Conservation (phyloP, 2,113 vertebrate genomes). For the Hippocampus guttulatus region DNA sequence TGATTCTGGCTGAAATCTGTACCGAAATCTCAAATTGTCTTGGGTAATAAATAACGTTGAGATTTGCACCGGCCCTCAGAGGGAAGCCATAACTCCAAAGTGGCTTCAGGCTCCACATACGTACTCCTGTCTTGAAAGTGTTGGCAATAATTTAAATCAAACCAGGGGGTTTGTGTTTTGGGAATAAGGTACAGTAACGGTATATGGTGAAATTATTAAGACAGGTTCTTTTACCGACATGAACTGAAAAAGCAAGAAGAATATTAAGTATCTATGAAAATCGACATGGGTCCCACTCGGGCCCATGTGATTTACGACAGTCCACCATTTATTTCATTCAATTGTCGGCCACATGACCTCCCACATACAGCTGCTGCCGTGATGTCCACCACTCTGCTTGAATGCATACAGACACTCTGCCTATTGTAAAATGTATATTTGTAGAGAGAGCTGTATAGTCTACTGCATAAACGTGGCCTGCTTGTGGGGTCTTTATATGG, state of each 20-base stretch:
- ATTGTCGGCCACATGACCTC: slow-evolving; percentile 9
- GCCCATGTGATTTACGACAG: neutral
- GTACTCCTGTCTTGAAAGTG: too few relatives aligned
- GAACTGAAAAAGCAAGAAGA: neutral
- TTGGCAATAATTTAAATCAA: too few relatives aligned
- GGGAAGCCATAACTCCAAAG: too few relatives aligned
- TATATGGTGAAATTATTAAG: neutral
- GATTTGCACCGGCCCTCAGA: too few relatives aligned
- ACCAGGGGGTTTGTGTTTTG: neutral
- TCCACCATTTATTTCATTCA: neutral
- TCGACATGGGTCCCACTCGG: neutral
- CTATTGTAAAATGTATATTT: slow-evolving; percentile 50
- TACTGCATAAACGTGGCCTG: slow-evolving; percentile 31
- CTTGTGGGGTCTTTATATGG: slow-evolving; percentile 31
- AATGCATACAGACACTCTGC: slow-evolving; percentile 21
- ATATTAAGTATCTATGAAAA: neutral
- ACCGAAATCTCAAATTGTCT: too few relatives aligned
- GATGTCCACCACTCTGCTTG: slow-evolving; percentile 13
- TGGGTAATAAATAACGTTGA: too few relatives aligned
- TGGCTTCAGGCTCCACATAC: too few relatives aligned
- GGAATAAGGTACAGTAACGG: too few relatives aligned
- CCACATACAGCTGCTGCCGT: slow-evolving; percentile 27
- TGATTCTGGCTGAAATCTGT: too few relatives aligned
- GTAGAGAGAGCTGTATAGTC: slow-evolving; percentile 42
- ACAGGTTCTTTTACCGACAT: neutral